Evolutionary conservation across 2,888 invertebrate species (phyloP).

Genomic region (Ischnura elegans): DNA sequence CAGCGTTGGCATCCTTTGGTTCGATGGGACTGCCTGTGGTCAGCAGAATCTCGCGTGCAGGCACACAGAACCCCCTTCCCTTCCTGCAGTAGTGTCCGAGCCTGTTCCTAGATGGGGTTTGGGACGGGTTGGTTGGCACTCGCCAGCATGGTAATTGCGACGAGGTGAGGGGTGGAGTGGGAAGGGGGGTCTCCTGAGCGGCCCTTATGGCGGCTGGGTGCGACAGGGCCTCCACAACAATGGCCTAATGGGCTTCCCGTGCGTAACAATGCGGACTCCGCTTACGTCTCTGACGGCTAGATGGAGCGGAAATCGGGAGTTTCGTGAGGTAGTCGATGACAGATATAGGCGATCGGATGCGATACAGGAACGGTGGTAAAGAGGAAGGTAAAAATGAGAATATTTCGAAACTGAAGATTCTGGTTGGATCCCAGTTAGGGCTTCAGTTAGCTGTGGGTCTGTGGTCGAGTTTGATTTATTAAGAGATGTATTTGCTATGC

Average conservation of each 20-base stretch:
- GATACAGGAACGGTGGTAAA: background rate
- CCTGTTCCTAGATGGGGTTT: no score
- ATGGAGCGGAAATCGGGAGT: background rate
- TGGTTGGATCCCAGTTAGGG: no score
- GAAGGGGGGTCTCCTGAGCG: background rate
- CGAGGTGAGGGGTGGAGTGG: background rate
- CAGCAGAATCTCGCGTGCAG: no score
- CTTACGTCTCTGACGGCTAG: background rate
- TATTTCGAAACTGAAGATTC: background rate
- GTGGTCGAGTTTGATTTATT: no score
- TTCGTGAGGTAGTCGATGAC: background rate
- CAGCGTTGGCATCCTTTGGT: no score
- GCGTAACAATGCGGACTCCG: background rate
- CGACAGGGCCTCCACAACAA: background rate
- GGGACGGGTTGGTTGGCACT: background rate
- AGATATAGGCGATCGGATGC: background rate
- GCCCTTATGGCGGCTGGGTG: background rate
- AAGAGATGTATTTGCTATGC: no score
- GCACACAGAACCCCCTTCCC: no score
- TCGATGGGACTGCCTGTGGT: no score
- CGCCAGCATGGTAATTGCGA: background rate
- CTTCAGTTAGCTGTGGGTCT: no score
- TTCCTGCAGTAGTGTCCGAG: no score
- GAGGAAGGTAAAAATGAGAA: background rate
- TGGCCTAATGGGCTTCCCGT: background rate